Evolutionary conservation across 2,797 vertebrate genomes (phyloP).

Genomic region (Salarias fasciatus): DNA sequence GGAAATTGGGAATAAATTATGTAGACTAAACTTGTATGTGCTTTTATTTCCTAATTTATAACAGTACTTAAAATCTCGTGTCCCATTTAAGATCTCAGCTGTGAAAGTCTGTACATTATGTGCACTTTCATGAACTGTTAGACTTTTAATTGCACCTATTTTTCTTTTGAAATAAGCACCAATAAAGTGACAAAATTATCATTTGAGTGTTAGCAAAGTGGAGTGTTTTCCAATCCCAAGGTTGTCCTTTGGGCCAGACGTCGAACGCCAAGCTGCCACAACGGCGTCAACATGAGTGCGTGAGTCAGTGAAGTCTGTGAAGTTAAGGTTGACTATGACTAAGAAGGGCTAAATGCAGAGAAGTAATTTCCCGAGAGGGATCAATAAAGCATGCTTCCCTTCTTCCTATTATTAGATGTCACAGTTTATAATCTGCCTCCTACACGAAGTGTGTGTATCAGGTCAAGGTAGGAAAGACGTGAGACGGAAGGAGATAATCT

Average conservation of each 20-base stretch:
- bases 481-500: constrained; percentile 11
- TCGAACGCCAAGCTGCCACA: no score
- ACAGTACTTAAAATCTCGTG: constrained; percentile 21
- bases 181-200: no score
- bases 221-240: no score
- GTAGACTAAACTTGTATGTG: constrained; percentile 39
- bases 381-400: no score
- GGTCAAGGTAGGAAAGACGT: constrained; percentile 37
- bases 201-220: no score
- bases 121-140: constrained; percentile 13
- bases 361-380: no score
- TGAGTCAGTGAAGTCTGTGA: no score
- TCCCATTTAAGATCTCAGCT: constrained; percentile 20
- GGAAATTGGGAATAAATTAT: constrained; percentile 67
- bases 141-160: constrained; percentile 10
- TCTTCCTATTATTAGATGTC: constrained; percentile 28
- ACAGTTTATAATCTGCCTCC: constrained; percentile 6
- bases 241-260: no score
- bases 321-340: no score
- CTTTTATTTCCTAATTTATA: constrained; percentile 46
- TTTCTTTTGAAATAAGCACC: no score
- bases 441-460: neutral
- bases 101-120: constrained; percentile 14
- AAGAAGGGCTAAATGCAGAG: no score
- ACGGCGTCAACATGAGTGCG: no score